phyloP scores from a whole-genome alignment of 2,113 vertebrate genomes.

The Tauraco erythrolophus region DNA sequence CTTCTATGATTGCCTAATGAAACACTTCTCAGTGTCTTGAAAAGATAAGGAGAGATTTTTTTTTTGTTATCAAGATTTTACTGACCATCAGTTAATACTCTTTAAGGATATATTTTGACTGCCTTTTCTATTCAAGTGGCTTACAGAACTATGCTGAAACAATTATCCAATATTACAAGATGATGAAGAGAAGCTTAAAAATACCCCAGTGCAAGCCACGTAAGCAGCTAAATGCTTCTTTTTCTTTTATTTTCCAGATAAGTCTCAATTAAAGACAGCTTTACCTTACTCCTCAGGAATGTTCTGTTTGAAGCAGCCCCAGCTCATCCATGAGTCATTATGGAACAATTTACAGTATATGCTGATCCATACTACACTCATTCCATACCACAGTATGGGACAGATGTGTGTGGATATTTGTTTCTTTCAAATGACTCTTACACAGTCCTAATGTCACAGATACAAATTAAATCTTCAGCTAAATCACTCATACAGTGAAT shows the following conservation, averaged over 20 bases:
- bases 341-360: not conserved
- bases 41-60: constrained; percentile 24
- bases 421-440: not conserved
- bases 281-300: not conserved
- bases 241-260: not conserved
- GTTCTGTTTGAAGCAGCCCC: constrained; percentile 1
- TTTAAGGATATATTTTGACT: constrained; percentile 42
- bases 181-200: constrained; percentile 33
- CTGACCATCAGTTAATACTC: constrained; percentile 35
- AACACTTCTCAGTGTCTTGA: constrained; percentile 24
- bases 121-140: constrained; percentile 51
- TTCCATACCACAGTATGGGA: not conserved
- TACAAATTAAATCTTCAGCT: not conserved
- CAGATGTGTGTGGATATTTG: not conserved
- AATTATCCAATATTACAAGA: constrained; percentile 15
- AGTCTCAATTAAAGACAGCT: not conserved
- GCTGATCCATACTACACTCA: not conserved
- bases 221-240: not conserved
- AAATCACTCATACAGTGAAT: not conserved
- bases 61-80: not conserved
- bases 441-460: not conserved
- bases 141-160: constrained; percentile 45
- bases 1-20: constrained; percentile 16
- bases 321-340: not conserved
- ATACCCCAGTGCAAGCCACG: not conserved